Conservation (phyloP, 2,888 invertebrate genomes). For the Megastigmus dorsalis region DNA sequence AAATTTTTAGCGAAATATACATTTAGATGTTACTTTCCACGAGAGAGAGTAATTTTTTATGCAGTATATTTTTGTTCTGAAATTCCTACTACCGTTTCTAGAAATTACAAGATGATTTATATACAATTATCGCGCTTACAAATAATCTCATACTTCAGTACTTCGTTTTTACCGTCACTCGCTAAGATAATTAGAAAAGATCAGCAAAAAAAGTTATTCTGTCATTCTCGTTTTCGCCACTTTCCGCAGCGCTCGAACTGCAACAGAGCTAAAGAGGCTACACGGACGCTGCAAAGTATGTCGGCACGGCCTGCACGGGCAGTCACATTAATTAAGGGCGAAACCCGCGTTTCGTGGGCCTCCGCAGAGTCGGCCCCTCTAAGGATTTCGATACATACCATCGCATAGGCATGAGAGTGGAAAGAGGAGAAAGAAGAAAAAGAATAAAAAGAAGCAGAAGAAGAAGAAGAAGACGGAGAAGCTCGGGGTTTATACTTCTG, state of each 20-base stretch:
- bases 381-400: neutral
- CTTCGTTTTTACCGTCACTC: too few species aligned
- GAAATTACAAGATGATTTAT: too few species aligned
- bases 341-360: constrained; percentile 54
- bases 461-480: constrained; percentile 45
- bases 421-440: constrained; percentile 9
- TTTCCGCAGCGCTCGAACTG: neutral
- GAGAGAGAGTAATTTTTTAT: too few species aligned
- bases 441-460: neutral
- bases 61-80: too few species aligned
- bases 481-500: constrained; percentile 72
- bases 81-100: too few species aligned
- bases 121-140: too few species aligned
- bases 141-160: too few species aligned
- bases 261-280: constrained; percentile 13
- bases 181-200: too few species aligned
- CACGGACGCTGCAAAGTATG: constrained; percentile 58
- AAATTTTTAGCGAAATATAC: too few species aligned
- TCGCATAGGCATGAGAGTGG: neutral
- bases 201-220: too few species aligned
- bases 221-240: neutral
- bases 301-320: constrained; percentile 58
- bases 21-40: too few species aligned
- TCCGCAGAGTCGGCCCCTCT: neutral
- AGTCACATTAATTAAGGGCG: constrained; percentile 67